These are phyloP conservation scores for Tetanocera ferruginea DNA, from an alignment of 2,888 invertebrate species.

Conservation along the genomic window DNA sequence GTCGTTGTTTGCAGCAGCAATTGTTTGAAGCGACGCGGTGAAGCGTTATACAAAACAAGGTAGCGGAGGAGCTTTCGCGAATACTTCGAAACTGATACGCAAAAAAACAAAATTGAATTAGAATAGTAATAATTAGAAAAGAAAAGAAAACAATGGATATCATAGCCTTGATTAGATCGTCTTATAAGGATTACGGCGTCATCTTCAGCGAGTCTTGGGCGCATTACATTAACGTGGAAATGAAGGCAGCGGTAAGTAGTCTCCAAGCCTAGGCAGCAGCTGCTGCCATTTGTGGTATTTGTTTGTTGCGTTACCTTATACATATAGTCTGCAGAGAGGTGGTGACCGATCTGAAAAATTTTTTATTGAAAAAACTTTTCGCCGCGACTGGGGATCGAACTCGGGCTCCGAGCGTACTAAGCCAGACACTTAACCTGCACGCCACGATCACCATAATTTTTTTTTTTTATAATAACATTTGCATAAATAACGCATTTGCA, in stretches of 20 bases:
- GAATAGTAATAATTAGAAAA: conserved; percentile 13
- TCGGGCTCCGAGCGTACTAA: too few species aligned
- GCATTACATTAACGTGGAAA: conserved; percentile 73
- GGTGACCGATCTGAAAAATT: too few species aligned
- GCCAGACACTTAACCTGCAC: too few species aligned
- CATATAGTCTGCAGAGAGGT: neutral
- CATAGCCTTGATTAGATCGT: conserved; percentile 57
- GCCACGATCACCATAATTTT: too few species aligned
- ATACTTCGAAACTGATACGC: conserved; percentile 3
- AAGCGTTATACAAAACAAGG: neutral
- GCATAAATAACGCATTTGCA: too few species aligned
- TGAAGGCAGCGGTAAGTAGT: conserved; percentile 71
- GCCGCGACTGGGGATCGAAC: too few species aligned
- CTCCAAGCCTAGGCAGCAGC: neutral
- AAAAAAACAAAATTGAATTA: conserved; percentile 9
- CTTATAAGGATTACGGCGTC: conserved; percentile 59
- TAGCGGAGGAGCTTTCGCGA: neutral
- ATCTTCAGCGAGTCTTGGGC: conserved; percentile 69
- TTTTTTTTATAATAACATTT: too few species aligned
- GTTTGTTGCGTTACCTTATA: neutral
- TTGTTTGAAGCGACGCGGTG: neutral
- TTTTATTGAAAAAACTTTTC: too few species aligned
- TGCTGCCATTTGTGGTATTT: neutral
- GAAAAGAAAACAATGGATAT: conserved; percentile 56
- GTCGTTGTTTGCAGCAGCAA: neutral